Conservation (phyloP, 2,113 vertebrate species). For the human region GRCh38 chr19:41748501-41749000, state of each 20-base stretch:
- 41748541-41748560: background rate
- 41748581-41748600: background rate
- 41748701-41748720: background rate
- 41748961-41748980: background rate
- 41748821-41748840: background rate
- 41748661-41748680: background rate
- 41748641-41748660: background rate
- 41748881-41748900: background rate
- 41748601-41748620: background rate
- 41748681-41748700: background rate
- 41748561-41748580: background rate
- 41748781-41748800: background rate
- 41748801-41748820: background rate
- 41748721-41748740: background rate
- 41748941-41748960: background rate
- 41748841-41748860: background rate
- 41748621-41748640: background rate
- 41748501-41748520: background rate
- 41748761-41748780: background rate
- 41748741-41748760: background rate
- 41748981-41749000: background rate
- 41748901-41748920: background rate
- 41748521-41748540: background rate
- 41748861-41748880: background rate
- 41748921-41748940: background rate